Conservation (phyloP, 2,113 vertebrate species). For the Monopterus albus region DNA sequence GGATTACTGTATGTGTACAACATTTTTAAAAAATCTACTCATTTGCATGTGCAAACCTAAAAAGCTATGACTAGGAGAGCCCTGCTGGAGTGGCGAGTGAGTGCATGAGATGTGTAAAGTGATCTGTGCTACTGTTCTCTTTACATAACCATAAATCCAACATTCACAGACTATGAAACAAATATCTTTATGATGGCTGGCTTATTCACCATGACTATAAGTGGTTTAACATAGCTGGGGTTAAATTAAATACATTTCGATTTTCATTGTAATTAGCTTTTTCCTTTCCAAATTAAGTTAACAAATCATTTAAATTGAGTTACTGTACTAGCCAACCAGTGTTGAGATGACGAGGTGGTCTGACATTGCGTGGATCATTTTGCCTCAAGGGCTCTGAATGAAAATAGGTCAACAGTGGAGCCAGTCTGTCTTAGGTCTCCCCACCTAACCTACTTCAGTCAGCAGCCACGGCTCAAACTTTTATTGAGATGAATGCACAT, state of each 20-base stretch:
- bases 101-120: slow-evolving; percentile 34
- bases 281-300: too few relatives aligned
- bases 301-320: neutral
- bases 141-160: slow-evolving; percentile 38
- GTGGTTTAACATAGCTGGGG: neutral
- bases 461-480: neutral
- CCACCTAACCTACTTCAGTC: slow-evolving; percentile 74
- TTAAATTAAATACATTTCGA: neutral
- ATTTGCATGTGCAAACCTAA: slow-evolving; percentile 25
- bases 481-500: neutral
- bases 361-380: slow-evolving; percentile 55
- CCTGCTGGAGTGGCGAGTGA: slow-evolving; percentile 8
- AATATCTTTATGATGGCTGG: neutral
- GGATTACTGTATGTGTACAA: slow-evolving; percentile 11
- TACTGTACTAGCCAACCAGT: slow-evolving; percentile 36
- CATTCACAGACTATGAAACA: neutral
- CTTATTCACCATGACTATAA: neutral
- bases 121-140: slow-evolving; percentile 19
- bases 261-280: too few relatives aligned
- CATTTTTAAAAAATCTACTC: slow-evolving; percentile 24
- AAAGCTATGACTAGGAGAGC: slow-evolving; percentile 9
- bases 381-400: slow-evolving; percentile 63
- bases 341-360: slow-evolving; percentile 37
- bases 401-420: slow-evolving; percentile 75
- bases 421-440: slow-evolving; percentile 57